Evolutionary conservation across 2,888 invertebrate species (phyloP), one percentile per base, ranked within the genome.

Genomic region (Amiota communis): DNA sequence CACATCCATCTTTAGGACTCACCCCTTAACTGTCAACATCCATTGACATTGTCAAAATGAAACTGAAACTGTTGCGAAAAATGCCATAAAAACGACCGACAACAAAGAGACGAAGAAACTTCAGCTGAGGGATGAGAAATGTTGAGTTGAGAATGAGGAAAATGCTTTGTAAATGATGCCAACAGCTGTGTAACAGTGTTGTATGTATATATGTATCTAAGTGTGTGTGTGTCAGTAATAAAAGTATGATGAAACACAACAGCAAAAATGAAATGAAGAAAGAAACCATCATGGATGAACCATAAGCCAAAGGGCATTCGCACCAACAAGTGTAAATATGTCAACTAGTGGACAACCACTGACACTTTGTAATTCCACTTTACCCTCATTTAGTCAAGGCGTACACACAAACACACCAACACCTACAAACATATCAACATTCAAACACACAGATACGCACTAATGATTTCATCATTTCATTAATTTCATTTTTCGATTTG

Each of bases 141-240:
- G 36, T 4, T 4, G 36, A 6, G 6, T 36, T 36, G 36, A 36
- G 36, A 36, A 36, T 36, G 36, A 36, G 36, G 8, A 85, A 82
- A 84, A 85, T 85, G 85, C 83, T 82, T 85, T 82, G 82, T 85
- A 82, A 82, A 82, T 85, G 82, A 85, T 84, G 85, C 82, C 85
- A 82, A 85, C 82, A 82, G 82, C 82, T 82, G 82, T 83, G 85
- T 85, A 79, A 77, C 76, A 73, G 9, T 57, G 57, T 11, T n/a
- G 57, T 57, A 15, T 17, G 1, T 57, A 17, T 57, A 17, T 17
- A 57, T 15, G 15, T 10, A 17, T 56, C 17, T 13, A 8, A 11
- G 57, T 57, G 17, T 57, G 11, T 57, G 57, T 57, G 4, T 4
- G n/a, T 53, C 8, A 17, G 57, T n/a, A 57, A 57, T 57, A 57